Base-by-base conservation (phyloP, 2,797 vertebrate genomes). In the Monodelphis domestica region DNA sequence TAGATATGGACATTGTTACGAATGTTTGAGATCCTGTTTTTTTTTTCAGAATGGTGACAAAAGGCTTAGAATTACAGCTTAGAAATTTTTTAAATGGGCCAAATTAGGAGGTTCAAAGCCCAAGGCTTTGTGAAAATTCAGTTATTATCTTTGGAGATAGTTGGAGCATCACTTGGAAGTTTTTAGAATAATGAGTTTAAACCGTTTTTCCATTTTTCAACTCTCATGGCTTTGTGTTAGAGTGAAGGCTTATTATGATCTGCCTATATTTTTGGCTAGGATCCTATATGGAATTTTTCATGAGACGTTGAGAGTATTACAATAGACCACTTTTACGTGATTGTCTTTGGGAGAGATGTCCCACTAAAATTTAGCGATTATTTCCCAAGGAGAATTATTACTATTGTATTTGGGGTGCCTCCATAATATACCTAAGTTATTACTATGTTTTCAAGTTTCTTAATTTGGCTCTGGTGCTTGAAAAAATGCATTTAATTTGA, bases 381-480 rank as follows among this genome's bases (percentile, higher is more conserved):
- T 55, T 90, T 94, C 59, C 11, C 59, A 88, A 12, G 94, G 50
- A 59, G 53, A 92, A 89, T 92, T 94, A 89, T 91, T 87, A 90
- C 89, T 12, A 90, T 93, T 95, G 21, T 11, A 30, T 91, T 95
- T 78, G 12, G 4, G 57, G 12, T 33, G 15, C 30, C 12, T 63
- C 12, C 57, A 63, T 12, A 33, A 15, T 63, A 63, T 33, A 14
- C 63, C 10, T 38, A 38, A 15, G 15, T 38, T 93, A 92, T 93
- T 94, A 93, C 95, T 51, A 63, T 94, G 88, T 89, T 89, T 96
- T 95, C 87, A 57, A 52, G 6, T 94, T 7, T 89, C 29, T 89
- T 96, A 91, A 95, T 55, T 88, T 45, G 91, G 53, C 90, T 0
- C n/a, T 45, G n/a, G 17, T 84, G 70, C 9, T 78, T 78, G 63